A percentile compares a stretch with the other conserved stretches of the same genome.
Evolutionary conservation across 2,797 vertebrate genomes (phyloP).

Genomic region (Phataginus tricuspis): DNA sequence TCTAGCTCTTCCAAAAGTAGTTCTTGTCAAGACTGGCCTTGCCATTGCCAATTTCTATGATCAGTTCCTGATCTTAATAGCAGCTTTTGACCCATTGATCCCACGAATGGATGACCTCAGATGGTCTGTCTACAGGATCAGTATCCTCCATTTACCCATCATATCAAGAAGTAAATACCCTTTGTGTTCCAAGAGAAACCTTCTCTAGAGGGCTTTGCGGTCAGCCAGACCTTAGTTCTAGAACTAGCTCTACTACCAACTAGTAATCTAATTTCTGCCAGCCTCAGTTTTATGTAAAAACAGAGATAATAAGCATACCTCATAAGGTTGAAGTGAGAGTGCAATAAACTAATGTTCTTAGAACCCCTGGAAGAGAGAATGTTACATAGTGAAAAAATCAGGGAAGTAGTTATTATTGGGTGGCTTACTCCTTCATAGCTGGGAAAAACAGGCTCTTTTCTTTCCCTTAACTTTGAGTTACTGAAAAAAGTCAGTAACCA

Average conservation of each 20-base stretch:
- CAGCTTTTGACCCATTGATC: background rate
- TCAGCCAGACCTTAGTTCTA: background rate
- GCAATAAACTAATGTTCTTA: background rate
- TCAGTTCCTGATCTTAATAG: background rate
- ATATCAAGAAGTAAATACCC: background rate
- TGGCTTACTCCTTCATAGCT: background rate
- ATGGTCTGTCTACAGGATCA: background rate
- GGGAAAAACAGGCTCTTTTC: background rate
- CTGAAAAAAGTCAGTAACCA: background rate
- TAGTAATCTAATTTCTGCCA: slow-evolving; percentile 12
- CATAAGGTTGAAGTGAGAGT: background rate
- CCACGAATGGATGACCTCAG: background rate
- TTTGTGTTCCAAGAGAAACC: background rate
- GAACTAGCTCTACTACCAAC: background rate
- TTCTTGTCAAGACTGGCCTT: background rate
- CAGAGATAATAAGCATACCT: background rate
- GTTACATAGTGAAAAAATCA: slow-evolving; percentile 11
- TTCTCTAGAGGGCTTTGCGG: background rate
- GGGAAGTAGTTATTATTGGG: background rate
- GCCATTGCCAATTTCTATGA: background rate
- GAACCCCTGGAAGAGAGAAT: background rate
- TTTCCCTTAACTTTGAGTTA: background rate
- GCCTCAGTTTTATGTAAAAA: background rate
- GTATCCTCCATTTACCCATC: background rate
- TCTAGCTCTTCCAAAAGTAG: background rate